These are phyloP conservation scores for Diuraphis noxia DNA, from an alignment of 1,140 invertebrate species.

Conservation along the genomic window DNA sequence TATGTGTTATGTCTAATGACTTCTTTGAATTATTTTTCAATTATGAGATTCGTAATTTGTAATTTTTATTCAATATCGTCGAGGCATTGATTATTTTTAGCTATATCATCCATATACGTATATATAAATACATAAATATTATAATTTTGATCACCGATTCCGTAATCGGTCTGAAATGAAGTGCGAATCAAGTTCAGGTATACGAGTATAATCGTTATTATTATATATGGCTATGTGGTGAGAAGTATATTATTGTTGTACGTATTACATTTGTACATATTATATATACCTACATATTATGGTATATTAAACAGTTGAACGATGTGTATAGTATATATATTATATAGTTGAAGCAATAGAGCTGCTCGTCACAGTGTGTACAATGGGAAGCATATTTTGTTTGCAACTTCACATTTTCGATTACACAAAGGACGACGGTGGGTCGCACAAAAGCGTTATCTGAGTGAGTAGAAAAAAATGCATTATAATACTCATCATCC, in stretches of 20 bases:
- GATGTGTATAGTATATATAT: not conserved
- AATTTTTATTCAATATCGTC: not conserved
- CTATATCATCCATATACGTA: not conserved
- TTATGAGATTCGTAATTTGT: not conserved
- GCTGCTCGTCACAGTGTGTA: not conserved
- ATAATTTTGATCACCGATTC: not conserved
- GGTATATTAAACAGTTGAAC: not conserved
- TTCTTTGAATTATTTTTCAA: not conserved
- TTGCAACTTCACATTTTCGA: not conserved
- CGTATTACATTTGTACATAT: not conserved
- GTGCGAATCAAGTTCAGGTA: not conserved
- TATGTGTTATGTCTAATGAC: not conserved
- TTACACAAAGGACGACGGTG: slow-evolving; percentile 14
- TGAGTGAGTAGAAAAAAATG: not conserved
- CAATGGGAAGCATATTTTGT: slow-evolving; percentile 1
- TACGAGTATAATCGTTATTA: not conserved
- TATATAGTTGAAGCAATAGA: not conserved
- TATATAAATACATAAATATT: not conserved
- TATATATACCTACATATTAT: not conserved
- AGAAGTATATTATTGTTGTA: not conserved
- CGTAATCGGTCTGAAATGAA: not conserved
- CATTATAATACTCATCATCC: slow-evolving; percentile 29
- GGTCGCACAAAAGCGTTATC: slow-evolving; percentile 30
- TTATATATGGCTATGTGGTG: not conserved
- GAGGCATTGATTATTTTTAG: not conserved